Evolutionary conservation across 2,113 vertebrate species (phyloP), one percentile per base, ranked within the genome.

Genomic region (Lanius collurio): DNA sequence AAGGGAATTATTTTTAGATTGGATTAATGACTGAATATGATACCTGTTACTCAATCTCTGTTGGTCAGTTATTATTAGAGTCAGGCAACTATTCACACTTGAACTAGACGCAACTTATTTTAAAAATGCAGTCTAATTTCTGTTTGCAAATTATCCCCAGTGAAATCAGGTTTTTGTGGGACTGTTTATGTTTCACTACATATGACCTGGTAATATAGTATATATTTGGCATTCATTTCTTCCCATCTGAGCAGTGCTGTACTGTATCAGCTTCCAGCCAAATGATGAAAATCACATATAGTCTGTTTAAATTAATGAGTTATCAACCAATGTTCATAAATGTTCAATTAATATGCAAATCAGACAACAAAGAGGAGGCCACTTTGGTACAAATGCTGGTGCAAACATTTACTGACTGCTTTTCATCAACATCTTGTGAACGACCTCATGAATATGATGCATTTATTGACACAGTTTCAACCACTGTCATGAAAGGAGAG

Each of bases 1-100:
- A 74, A 85, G n/a, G 31, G 11, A 74, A 64, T 91, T 95, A 96
- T 92, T 95, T 96, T 95, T 95, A 95, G 79, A 64, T 42, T 74
- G 59, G 44, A 71, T 93, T 71, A 0, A 53, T 67, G 55, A 78
- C 82, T 44, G 71, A 83, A 92, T 75, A 71, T 81, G 71, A 94
- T 90, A 90, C 82, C 68, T 83, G 82, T 22, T 92, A 95, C 68
- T 88, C 6, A 41, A 96, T 88, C 83, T 88, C 71, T 70, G 30
- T 83, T 78, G 31, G 71, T 15, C 42, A 60, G 87, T 70, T 94
- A 91, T 95, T 96, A 91, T 83, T 94, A 85, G 87, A 93, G 39
- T 60, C 68, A 50, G 37, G 33, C 50, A 88, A 86, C 78, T 93
- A 81, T 83, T 88, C 79, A 70, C 59, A 64, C 82, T 86, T 93